Conservation (phyloP, 2,113 vertebrate species). For the Sisor rabdophorus region DNA sequence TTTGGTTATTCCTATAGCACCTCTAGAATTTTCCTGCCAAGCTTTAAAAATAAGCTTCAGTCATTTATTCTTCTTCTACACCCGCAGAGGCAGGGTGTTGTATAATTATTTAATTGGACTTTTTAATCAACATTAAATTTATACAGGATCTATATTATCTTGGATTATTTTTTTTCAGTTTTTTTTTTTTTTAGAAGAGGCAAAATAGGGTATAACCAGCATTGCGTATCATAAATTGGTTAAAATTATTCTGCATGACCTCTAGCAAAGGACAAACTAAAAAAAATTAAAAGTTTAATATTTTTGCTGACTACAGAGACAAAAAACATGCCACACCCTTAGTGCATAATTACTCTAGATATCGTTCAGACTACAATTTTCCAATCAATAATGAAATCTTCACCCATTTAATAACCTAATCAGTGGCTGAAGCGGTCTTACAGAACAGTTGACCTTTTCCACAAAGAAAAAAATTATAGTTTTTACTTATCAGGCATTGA, state of each 20-base stretch:
- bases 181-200: not conserved
- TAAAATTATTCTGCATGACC: not conserved
- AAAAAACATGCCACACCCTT: too few relatives aligned
- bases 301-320: not conserved
- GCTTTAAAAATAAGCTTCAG: not conserved
- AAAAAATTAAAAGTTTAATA: not conserved
- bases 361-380: not conserved
- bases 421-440: slow-evolving; percentile 3
- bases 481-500: not conserved
- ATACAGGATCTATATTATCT: not conserved
- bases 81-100: too few relatives aligned
- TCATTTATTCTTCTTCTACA: too few relatives aligned
- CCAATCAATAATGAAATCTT: slow-evolving; percentile 3
- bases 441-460: not conserved
- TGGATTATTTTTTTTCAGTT: not conserved
- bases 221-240: not conserved
- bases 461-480: not conserved
- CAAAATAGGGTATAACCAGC: not conserved
- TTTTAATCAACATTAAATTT: not conserved
- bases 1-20: not conserved
- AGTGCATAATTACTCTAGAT: slow-evolving; percentile 7
- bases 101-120: not conserved
- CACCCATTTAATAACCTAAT: not conserved
- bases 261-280: not conserved
- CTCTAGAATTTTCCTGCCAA: not conserved